Conservation (phyloP, 2,888 invertebrate genomes). For the Unio pictorum region DNA sequence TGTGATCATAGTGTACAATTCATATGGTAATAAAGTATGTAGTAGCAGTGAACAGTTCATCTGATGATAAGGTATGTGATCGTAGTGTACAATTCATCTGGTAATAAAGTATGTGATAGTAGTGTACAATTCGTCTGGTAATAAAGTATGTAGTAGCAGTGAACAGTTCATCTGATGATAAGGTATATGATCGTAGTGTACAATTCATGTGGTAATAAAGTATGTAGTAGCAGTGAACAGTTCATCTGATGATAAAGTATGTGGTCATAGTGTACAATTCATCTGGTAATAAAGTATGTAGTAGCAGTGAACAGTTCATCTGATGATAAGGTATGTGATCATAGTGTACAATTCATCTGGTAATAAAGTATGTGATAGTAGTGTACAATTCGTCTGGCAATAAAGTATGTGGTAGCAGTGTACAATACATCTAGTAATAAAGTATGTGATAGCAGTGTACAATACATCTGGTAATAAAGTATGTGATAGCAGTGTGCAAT, state of each 20-base stretch:
- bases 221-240: too few relatives aligned
- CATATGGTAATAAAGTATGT: too few relatives aligned
- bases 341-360: conserved; percentile 9
- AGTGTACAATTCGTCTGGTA: conserved; percentile 65
- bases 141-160: conserved; percentile 16
- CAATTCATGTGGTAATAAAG: conserved; percentile 27
- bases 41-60: too few relatives aligned
- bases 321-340: too few relatives aligned
- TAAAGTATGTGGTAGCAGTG: conserved; percentile 53
- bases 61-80: too few relatives aligned
- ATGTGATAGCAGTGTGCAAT: neutral
- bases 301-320: too few relatives aligned
- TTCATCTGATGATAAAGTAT: too few relatives aligned
- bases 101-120: conserved; percentile 70
- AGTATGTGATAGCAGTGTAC: conserved; percentile 11
- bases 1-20: too few relatives aligned
- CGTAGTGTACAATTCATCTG: too few relatives aligned
- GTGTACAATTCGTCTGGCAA: neutral
- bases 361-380: conserved; percentile 46
- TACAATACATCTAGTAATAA: conserved; percentile 27
- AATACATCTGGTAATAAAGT: neutral
- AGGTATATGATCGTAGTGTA: conserved; percentile 51
- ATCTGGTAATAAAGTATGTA: too few relatives aligned
- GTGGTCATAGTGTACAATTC: too few relatives aligned
- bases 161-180: neutral